phyloP scores from a whole-genome alignment of 2,797 vertebrate genomes.

The Adelosebastes latens region DNA sequence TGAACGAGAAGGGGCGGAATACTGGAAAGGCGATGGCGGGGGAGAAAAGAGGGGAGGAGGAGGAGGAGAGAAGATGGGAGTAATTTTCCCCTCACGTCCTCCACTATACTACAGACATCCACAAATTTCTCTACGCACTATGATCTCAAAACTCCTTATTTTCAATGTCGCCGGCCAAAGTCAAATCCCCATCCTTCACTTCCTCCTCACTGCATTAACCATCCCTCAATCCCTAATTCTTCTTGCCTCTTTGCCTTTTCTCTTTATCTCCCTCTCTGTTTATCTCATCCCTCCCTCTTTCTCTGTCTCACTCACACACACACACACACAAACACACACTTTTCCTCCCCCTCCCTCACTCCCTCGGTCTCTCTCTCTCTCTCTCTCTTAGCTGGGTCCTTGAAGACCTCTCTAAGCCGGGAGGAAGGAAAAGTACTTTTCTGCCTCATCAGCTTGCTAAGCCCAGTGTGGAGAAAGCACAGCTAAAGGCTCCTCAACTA shows the following conservation, averaged over 20 bases:
- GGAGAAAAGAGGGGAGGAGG: conserved; percentile 19
- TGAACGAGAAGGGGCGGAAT: conserved; percentile 30
- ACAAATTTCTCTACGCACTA: conserved; percentile 37
- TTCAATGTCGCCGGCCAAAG: conserved; percentile 70
- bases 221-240: conserved; percentile 66
- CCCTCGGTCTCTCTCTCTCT: conserved; percentile 1
- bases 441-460: conserved; percentile 83
- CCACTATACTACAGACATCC: conserved; percentile 3
- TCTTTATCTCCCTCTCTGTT: conserved; percentile 59
- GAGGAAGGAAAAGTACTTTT: conserved; percentile 84
- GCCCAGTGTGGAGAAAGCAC: conserved; percentile 73
- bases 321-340: conserved; percentile 41
- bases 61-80: conserved; percentile 36
- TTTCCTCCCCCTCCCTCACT: conserved; percentile 13
- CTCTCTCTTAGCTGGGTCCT: conserved; percentile 66
- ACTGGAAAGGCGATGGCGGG: conserved; percentile 1
- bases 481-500: conserved; percentile 67
- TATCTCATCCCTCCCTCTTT: conserved; percentile 56
- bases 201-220: conserved; percentile 57
- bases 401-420: conserved; percentile 77
- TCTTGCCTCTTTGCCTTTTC: conserved; percentile 55
- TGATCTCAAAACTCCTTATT: conserved; percentile 57
- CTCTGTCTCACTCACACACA: conserved; percentile 13
- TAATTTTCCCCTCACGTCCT: conserved; percentile 22
- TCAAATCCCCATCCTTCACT: conserved; percentile 65